Conservation (phyloP, 1,140 invertebrate genomes). For the Drosophila repleta region DNA sequence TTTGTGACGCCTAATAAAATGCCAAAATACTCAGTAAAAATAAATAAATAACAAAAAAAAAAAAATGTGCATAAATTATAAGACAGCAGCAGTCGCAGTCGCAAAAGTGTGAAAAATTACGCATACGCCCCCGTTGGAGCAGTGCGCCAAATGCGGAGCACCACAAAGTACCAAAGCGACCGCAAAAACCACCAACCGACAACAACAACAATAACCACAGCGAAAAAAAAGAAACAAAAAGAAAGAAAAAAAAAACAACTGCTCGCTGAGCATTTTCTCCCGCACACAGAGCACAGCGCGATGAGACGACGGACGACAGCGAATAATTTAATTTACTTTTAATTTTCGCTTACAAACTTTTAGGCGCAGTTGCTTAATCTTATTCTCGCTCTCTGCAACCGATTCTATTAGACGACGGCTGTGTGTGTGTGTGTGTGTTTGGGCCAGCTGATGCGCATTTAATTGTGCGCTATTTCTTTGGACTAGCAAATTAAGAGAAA, state of each 20-base stretch:
- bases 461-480: conserved; percentile 10
- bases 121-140: conserved; percentile 42
- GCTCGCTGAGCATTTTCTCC: conserved; percentile 20
- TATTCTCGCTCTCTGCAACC: conserved; percentile 15
- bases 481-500: conserved; percentile 22
- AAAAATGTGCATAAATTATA: conserved; percentile 61
- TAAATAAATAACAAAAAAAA: conserved; percentile 47
- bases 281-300: conserved; percentile 22
- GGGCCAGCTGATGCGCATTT: conserved; percentile 19
- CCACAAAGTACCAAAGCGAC: conserved; percentile 20
- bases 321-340: conserved; percentile 60
- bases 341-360: conserved; percentile 54
- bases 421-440: not conserved
- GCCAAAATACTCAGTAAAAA: conserved; percentile 51
- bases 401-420: not conserved
- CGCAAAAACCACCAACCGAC: conserved; percentile 29
- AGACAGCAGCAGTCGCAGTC: conserved; percentile 22
- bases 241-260: conserved; percentile 10
- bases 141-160: conserved; percentile 15
- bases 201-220: conserved; percentile 17
- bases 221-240: conserved; percentile 13
- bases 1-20: conserved; percentile 64
- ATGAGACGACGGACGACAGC: conserved; percentile 17
- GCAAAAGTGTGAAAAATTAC: conserved; percentile 59
- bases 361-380: conserved; percentile 36